phyloP scores from a whole-genome alignment of 2,797 vertebrate genomes.

The Gambusia yucatana region DNA sequence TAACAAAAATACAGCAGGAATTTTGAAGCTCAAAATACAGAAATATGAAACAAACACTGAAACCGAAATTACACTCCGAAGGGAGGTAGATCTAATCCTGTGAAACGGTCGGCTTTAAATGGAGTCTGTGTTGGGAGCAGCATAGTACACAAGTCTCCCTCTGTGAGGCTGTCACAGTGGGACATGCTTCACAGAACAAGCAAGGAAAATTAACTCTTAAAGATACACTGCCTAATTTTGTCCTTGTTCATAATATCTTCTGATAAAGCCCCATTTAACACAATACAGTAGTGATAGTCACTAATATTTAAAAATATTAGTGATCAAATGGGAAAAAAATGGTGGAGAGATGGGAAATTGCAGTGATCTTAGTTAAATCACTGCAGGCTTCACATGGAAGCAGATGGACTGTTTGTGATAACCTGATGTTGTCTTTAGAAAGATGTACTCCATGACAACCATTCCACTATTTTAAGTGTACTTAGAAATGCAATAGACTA shows the following conservation, averaged over 20 bases:
- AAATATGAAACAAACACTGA: constrained; percentile 45
- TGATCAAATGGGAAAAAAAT: constrained; percentile 16
- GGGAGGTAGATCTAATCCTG: constrained; percentile 63
- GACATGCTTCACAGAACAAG: constrained; percentile 58
- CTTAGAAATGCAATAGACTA: constrained; percentile 20
- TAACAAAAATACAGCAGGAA: constrained; percentile 8
- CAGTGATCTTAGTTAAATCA: constrained; percentile 32
- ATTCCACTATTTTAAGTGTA: constrained; percentile 6
- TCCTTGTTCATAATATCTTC: constrained; percentile 17
- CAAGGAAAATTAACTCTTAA: constrained; percentile 55
- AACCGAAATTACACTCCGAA: constrained; percentile 60
- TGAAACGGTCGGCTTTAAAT: constrained; percentile 72
- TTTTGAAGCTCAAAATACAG: constrained; percentile 45
- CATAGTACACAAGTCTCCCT: constrained; percentile 61
- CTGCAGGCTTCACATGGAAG: constrained; percentile 46
- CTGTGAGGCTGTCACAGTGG: constrained; percentile 67
- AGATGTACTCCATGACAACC: constrained; percentile 3
- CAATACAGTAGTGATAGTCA: not conserved
- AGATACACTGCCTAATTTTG: constrained; percentile 53
- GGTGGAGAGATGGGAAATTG: constrained; percentile 10
- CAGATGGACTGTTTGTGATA: constrained; percentile 49
- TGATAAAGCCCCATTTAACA: constrained; percentile 16
- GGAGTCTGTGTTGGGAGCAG: constrained; percentile 67
- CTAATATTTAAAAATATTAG: constrained; percentile 29
- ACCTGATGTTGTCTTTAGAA: constrained; percentile 46